phyloP scores from a whole-genome alignment of 2,113 vertebrate genomes.

The Struthidea cinerea region DNA sequence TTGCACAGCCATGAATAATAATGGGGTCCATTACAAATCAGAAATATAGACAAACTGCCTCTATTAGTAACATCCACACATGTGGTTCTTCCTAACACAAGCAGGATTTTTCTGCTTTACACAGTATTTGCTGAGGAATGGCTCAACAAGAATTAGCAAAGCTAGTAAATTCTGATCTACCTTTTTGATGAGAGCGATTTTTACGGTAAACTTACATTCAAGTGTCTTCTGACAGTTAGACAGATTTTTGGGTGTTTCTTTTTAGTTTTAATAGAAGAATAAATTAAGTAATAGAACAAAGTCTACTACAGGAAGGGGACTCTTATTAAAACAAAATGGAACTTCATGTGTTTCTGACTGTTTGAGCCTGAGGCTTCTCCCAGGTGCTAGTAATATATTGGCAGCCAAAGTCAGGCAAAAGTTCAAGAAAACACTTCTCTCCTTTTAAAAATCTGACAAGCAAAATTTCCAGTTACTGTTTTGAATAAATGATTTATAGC shows the following conservation, averaged over 20 bases:
- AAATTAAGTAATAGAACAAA: constrained; percentile 38
- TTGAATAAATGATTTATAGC: constrained; percentile 52
- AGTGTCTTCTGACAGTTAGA: not conserved
- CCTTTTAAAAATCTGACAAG: constrained; percentile 42
- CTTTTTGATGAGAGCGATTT: not conserved
- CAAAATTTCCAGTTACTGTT: constrained; percentile 52
- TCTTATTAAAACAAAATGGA: constrained; percentile 49
- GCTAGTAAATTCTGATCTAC: not conserved
- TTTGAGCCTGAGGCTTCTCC: constrained; percentile 53
- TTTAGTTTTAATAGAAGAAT: not conserved
- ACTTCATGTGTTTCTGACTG: constrained; percentile 52
- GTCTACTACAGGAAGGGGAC: constrained; percentile 16
- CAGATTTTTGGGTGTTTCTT: not conserved
- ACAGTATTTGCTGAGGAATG: not conserved
- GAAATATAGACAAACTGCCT: not conserved
- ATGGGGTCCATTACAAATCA: not conserved
- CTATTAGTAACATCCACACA: not conserved
- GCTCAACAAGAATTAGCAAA: not conserved
- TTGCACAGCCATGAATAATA: not conserved
- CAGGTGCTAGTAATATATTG: constrained; percentile 39
- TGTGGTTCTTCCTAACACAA: not conserved
- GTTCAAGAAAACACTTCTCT: constrained; percentile 51
- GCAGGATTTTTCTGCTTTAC: not conserved
- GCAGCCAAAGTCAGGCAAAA: constrained; percentile 45
- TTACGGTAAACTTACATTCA: not conserved